These are phyloP conservation scores for Indicator maculatus DNA, from an alignment of 2,113 vertebrate species.

Conservation along the genomic window DNA sequence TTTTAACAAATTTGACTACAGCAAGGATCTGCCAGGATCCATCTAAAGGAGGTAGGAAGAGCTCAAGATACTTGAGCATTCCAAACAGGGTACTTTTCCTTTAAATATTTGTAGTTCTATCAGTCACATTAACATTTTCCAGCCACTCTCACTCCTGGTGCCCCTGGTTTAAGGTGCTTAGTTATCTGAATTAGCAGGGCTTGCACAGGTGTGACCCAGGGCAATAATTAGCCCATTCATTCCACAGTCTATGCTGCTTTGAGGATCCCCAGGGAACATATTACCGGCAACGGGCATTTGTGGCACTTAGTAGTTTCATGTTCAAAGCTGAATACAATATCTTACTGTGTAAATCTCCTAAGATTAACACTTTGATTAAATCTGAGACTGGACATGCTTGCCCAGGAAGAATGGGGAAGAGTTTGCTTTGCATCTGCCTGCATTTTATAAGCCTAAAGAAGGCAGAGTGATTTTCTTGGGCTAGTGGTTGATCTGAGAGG, in stretches of 20 bases:
- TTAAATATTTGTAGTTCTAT: conserved; percentile 39
- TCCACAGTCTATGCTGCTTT: conserved; percentile 24
- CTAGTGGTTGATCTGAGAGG: neutral
- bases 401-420: conserved; percentile 16
- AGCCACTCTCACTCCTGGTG: neutral
- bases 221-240: conserved; percentile 61
- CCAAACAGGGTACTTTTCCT: neutral
- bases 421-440: conserved; percentile 37
- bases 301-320: conserved; percentile 55
- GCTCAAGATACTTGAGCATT: neutral
- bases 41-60: neutral
- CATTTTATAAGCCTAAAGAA: neutral
- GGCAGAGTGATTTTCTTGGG: neutral
- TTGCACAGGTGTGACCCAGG: conserved; percentile 28
- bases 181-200: conserved; percentile 40
- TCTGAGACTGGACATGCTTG: conserved; percentile 39
- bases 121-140: conserved; percentile 29
- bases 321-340: conserved; percentile 68
- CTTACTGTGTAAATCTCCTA: conserved; percentile 65
- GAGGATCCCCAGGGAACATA: conserved; percentile 47
- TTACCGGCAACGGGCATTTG: conserved; percentile 43
- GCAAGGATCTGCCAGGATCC: neutral
- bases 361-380: conserved; percentile 72
- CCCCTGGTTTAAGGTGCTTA: conserved; percentile 27
- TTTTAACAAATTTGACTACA: neutral